These are phyloP conservation scores for Solen grandis DNA, from an alignment of 1,140 invertebrate species.

Conservation along the genomic window DNA sequence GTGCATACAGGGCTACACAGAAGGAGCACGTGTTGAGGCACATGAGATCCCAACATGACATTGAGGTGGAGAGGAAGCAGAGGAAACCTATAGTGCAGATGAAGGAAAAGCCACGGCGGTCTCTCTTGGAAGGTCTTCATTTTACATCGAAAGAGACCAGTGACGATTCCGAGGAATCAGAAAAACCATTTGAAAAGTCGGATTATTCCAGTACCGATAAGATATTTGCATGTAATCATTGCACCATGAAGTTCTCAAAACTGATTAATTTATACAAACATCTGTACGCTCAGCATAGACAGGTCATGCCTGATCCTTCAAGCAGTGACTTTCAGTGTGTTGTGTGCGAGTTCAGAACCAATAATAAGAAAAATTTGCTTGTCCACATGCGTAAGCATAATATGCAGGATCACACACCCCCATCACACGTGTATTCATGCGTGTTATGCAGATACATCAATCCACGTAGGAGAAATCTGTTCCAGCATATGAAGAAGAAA, in stretches of 20 bases:
- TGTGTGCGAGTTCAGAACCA: constrained; percentile 78
- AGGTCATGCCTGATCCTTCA: constrained; percentile 68
- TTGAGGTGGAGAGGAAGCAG: constrained; percentile 65
- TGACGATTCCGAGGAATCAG: constrained; percentile 2
- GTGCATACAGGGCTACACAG: constrained; percentile 76
- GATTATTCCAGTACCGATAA: constrained; percentile 75
- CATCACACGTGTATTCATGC: constrained; percentile 78
- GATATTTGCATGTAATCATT: constrained; percentile 80
- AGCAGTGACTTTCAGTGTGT: constrained; percentile 74
- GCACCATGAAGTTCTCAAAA: constrained; percentile 79
- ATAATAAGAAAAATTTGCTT: constrained; percentile 76
- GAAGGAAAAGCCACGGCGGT: neutral
- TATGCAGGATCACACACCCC: constrained; percentile 72
- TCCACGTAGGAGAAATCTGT: constrained; percentile 74
- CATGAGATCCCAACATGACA: constrained; percentile 74
- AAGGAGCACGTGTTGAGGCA: constrained; percentile 78
- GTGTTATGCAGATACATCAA: constrained; percentile 78
- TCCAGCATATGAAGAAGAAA: constrained; percentile 79
- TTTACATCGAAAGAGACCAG: constrained; percentile 42
- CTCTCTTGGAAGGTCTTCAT: neutral
- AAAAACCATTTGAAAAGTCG: constrained; percentile 55
- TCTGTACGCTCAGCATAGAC: constrained; percentile 75
- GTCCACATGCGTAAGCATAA: constrained; percentile 80
- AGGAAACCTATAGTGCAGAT: constrained; percentile 37
- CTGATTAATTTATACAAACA: constrained; percentile 79